Base-by-base conservation (phyloP, 2,888 invertebrate genomes). In the Mesoligia furuncula region DNA sequence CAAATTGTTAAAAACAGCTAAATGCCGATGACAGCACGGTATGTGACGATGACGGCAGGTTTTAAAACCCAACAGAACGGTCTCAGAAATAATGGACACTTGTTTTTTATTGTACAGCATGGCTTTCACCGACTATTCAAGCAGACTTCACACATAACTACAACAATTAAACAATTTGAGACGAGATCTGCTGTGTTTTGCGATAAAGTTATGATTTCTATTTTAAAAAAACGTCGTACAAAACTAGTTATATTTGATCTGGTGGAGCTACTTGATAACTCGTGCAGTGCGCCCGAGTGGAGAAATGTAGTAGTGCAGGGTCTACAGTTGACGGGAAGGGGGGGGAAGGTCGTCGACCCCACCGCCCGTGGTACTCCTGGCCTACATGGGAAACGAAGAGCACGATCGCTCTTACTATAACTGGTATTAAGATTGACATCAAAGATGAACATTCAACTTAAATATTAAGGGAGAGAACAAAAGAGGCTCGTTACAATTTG, bases 361-460 rank as follows among this genome's bases (percentile, higher is more conserved):
- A 80, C 89, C 92, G 95, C 90, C 95, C 95, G 90, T 96, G 94
- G 93, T 93, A 93, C 95, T 96, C 95, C 95, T 96, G 94, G 95
- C 96, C 96, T 95, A 96, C 94, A 93, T 95, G 91, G 79, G 85
- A 87, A 77, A 48, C 84, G 80, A 87, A 86, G 85, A 89, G 79
- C 87, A 86, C 85, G 84, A 86, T 82, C 77, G 82, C 79, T 88
- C 84, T 90, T 89, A 88, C 88, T 87, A 88, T 89, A 88, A 89
- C 90, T 90, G 88, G 89, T 91, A 89, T 85, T 87, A 86, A 83
- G 81, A 89, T 87, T 78, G 84, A 84, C 82, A 90, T 86, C 81
- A 76, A 71, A 85, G 77, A 85, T 85, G 80, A 78, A 80, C 78
- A 79, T 78, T 81, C 72, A n/a, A 73, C 69, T 73, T 51, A 66